Base-by-base conservation (phyloP, 2,797 vertebrate species). In the Podarcis lilfordi region DNA sequence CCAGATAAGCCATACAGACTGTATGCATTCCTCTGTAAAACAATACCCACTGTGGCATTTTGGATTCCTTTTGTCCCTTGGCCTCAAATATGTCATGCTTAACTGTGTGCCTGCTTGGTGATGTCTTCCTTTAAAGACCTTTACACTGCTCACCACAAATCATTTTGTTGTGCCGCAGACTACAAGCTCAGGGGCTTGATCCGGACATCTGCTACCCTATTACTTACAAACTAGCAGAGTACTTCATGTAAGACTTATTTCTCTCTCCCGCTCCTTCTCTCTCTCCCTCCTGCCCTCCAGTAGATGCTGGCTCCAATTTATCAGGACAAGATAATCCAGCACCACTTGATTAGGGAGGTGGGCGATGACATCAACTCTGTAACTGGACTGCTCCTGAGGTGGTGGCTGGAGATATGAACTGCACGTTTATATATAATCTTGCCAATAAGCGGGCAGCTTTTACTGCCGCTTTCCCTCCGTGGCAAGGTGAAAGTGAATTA, bases 291-390 rank as follows among this genome's bases (percentile, higher is more conserved):
- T 23, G 17, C 15, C 17, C 13, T 13, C 97, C 94, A 96, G 55
- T 90, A 96, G 94, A 95, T 95, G 95, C 94, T 85, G 88, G 89
- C 95, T 97, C 96, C 97, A 97, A 97, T 97, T 97, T 97, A 97
- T 97, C 96, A 97, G 96, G 95, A 97, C 96, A 97, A 97, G 96
- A 97, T 97, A 97, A 97, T 97, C 96, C 95, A 95, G 96, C 95
- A 95, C 95, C 93, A 95, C 95, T 97, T 97, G 96, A 97, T 97
- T 96, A 97, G 96, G 96, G 97, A 97, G 96, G 96, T 97, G 92
- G 95, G 92, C 97, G 96, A 97, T 96, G 97, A 96, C 95, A 96
- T 95, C 89, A 89, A 87, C 78, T 91, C 74, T 74, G 61, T 82
- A 90, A 83, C 88, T 95, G 96, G 91, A 94, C 89, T 0, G 21